Base-by-base conservation (phyloP, 2,888 invertebrate species). In the Thysanoteuthis rhombus region DNA sequence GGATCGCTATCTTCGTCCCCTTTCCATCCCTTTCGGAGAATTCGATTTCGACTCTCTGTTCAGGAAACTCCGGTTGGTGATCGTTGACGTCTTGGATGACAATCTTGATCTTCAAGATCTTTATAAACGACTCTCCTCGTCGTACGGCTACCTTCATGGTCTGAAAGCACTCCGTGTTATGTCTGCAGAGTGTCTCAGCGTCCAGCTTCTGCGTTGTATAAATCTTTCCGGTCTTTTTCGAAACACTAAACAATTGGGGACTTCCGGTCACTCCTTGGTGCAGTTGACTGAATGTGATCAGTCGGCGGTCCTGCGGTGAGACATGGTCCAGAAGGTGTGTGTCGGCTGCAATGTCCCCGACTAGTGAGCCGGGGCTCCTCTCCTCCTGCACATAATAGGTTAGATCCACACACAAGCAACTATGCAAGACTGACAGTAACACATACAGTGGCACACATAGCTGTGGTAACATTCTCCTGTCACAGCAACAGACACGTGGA, bases 171-270 rank as follows among this genome's bases (percentile, higher is more conserved):
- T 75, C 75, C 36, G 75, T 75, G 75, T 75, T 75, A 75, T 75
- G 75, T 36, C 75, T n/a, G n/a, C 75, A 75, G 16, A 75, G 75
- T n/a, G 75, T 75, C 75, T 75, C 75, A 75, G 75, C 75, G 75
- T 75, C 75, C 75, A 75, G 36, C 36, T 75, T 75, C 19, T 75
- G 75, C 36, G n/a, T 75, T 10, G 75, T 75, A 36, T 75, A 75
- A 75, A 75, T 75, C 75, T 75, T 75, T n/a, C 75, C 75, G 75
- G 75, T 75, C 75, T 75, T 75, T 75, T 75, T 75, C 75, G 75
- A 75, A 75, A 75, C 75, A 75, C 75, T 75, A 12, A 75, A 75
- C 75, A 75, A n/a, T 75, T 75, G n/a, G n/a, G 75, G n/a, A 75
- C 75, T 75, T 75, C 75, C 75, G n/a, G 75, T 75, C 75, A 75